Conservation (phyloP, 2,888 invertebrate species). For the Lasioglossum leucozonium region DNA sequence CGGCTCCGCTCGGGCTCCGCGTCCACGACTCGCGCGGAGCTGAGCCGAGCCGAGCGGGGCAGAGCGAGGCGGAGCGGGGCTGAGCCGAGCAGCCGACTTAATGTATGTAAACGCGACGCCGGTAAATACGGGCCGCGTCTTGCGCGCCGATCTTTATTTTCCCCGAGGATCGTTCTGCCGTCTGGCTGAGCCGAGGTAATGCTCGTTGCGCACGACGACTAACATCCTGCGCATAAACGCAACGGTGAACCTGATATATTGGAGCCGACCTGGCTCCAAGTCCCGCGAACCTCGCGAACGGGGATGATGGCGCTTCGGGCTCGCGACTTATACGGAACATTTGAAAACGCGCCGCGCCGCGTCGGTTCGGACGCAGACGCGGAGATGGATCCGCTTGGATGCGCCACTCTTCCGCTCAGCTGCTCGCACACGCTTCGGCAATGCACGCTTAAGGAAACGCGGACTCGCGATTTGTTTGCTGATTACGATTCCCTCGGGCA, state of each 20-base stretch:
- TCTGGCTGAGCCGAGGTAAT: conserved; percentile 21
- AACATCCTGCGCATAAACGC: conserved; percentile 11
- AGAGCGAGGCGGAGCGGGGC: neutral
- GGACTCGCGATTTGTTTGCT: neutral
- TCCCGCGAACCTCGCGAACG: neutral
- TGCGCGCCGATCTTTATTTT: conserved; percentile 44
- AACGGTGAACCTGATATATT: conserved; percentile 8
- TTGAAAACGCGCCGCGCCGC: neutral
- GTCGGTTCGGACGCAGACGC: no score
- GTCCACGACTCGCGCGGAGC: neutral
- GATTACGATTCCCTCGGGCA: neutral
- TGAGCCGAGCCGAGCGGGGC: neutral
- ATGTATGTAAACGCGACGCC: conserved; percentile 49
- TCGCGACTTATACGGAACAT: conserved; percentile 14
- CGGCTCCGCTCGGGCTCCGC: conserved; percentile 19
- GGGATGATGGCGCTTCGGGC: conserved; percentile 4
- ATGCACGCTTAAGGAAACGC: neutral
- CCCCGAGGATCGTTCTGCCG: conserved; percentile 25
- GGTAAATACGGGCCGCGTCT: conserved; percentile 30
- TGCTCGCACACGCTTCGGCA: neutral
- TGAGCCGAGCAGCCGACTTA: conserved; percentile 4
- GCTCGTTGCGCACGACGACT: conserved; percentile 23
- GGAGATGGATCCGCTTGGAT: neutral
- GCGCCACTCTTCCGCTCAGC: neutral
- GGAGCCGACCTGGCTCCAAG: neutral